phyloP scores from a whole-genome alignment of 2,797 vertebrate genomes.

The Arrhamphus sclerolepis region DNA sequence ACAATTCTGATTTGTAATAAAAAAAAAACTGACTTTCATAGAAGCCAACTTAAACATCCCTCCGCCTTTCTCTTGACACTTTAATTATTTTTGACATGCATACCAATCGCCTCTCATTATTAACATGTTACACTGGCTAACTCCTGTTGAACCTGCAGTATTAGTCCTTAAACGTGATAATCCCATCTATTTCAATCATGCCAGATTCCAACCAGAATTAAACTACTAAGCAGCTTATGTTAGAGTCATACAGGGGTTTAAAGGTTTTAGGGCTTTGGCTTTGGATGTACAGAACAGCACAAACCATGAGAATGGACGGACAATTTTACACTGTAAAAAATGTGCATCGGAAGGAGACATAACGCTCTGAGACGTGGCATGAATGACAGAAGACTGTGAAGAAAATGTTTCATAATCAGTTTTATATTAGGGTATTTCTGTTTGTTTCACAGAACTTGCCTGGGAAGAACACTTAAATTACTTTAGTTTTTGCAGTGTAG shows the following conservation, averaged over 20 bases:
- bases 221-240: constrained; percentile 84
- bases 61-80: background rate
- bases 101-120: constrained; percentile 37
- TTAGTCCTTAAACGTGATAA: constrained; percentile 71
- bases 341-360: background rate
- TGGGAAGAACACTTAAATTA: constrained; percentile 15
- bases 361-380: background rate
- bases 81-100: constrained; percentile 48
- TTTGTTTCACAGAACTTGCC: background rate
- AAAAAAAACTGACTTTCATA: background rate
- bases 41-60: constrained; percentile 4
- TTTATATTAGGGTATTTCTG: constrained; percentile 3
- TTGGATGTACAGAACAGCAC: constrained; percentile 33
- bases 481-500: constrained; percentile 42
- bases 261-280: constrained; percentile 69
- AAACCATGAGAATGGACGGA: constrained; percentile 61
- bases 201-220: constrained; percentile 87
- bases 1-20: too few relatives aligned
- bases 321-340: constrained; percentile 41
- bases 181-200: constrained; percentile 69
- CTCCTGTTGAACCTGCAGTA: constrained; percentile 54
- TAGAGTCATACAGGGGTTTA: constrained; percentile 73
- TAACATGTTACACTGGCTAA: constrained; percentile 50
- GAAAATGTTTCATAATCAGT: constrained; percentile 9
- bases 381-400: too few relatives aligned